phyloP scores from a whole-genome alignment of 2,888 invertebrate genomes.

The Eudemis profundana region DNA sequence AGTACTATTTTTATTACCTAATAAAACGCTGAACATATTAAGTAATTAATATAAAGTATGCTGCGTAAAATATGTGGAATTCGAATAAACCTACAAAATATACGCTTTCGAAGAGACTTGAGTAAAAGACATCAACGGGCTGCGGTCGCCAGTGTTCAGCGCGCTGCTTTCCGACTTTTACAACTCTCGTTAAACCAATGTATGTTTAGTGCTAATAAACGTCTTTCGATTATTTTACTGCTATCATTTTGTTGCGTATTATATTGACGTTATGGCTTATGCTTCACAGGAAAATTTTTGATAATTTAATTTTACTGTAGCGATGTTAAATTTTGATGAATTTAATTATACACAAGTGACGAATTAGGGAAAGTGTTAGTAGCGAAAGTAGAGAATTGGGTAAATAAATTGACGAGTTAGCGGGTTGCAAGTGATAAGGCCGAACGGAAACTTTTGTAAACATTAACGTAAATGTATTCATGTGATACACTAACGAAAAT shows the following conservation, averaged over 20 bases:
- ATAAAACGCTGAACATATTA: background rate
- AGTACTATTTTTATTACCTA: conserved; percentile 2
- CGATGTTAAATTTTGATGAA: background rate
- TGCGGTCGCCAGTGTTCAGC: conserved; percentile 51
- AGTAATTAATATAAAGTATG: background rate
- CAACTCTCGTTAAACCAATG: conserved; percentile 33
- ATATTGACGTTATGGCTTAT: conserved; percentile 18
- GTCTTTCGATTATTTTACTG: conserved; percentile 26
- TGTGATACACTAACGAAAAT: conserved; percentile 17
- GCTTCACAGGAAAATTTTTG: background rate
- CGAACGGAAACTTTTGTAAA: conserved; percentile 36
- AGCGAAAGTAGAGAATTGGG: conserved; percentile 39
- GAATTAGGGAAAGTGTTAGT: conserved; percentile 38
- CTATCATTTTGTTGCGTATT: conserved; percentile 9
- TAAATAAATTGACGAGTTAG: conserved; percentile 39
- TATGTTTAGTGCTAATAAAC: conserved; percentile 31
- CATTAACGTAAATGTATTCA: conserved; percentile 28
- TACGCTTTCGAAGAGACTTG: conserved; percentile 76
- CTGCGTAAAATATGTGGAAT: background rate
- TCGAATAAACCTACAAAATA: conserved; percentile 19
- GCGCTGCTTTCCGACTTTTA: conserved; percentile 25
- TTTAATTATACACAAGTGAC: conserved; percentile 19
- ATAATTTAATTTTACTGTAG: background rate
- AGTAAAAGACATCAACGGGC: conserved; percentile 83
- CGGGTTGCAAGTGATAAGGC: conserved; percentile 34